These are phyloP conservation scores for Helarctos malayanus DNA, from an alignment of 2,797 vertebrate genomes.

Conservation along the genomic window DNA sequence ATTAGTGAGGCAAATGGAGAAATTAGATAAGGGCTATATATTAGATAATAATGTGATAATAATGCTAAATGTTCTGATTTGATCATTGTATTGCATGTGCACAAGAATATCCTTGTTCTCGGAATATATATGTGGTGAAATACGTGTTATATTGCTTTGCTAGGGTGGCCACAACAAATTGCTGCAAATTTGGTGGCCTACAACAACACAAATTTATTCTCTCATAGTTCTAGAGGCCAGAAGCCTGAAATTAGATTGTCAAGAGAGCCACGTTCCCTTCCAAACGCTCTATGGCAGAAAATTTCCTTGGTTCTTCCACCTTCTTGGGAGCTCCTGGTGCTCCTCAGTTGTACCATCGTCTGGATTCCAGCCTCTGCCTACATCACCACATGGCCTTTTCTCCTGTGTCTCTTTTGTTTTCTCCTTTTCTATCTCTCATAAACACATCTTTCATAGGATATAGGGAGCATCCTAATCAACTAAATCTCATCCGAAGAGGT, in stretches of 20 bases:
- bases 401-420: background rate
- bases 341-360: background rate
- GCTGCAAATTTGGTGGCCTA: background rate
- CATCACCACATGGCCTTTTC: background rate
- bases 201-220: background rate
- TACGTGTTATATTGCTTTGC: background rate
- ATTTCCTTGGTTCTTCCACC: background rate
- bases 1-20: background rate
- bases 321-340: background rate
- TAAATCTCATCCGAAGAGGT: background rate
- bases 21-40: background rate
- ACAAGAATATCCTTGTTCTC: background rate
- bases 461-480: background rate
- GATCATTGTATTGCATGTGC: background rate
- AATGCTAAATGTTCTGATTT: background rate
- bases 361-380: background rate
- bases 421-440: background rate
- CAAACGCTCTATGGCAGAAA: background rate
- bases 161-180: background rate
- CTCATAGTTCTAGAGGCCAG: background rate
- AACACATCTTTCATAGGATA: background rate
- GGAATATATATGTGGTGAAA: background rate
- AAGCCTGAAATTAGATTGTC: background rate
- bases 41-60: background rate
- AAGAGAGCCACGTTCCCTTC: background rate